These are phyloP conservation scores for Coregonus clupeaformis DNA, from an alignment of 2,113 vertebrate species.

Conservation along the genomic window DNA sequence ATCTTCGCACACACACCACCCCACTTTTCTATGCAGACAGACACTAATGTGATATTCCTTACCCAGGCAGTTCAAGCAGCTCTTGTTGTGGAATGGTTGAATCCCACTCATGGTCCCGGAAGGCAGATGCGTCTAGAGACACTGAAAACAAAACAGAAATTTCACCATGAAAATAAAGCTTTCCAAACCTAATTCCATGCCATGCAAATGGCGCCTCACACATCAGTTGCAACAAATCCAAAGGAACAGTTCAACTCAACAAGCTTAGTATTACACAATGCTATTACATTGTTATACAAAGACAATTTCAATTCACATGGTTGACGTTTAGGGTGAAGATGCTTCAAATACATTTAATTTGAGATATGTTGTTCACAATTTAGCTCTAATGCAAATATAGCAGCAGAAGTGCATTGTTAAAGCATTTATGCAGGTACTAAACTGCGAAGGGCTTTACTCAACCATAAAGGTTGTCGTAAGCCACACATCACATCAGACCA, in stretches of 20 bases:
- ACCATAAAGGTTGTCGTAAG: constrained; percentile 35
- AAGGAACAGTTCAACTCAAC: background rate
- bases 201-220: no score
- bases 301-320: no score
- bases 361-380: no score
- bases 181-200: background rate
- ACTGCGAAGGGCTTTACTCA: constrained; percentile 6
- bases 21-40: background rate
- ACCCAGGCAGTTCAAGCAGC: constrained; percentile 76
- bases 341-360: no score
- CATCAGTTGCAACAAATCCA: background rate
- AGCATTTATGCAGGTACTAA: constrained; percentile 28
- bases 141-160: constrained; percentile 4
- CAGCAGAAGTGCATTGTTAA: no score
- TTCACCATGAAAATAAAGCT: background rate
- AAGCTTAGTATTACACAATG: background rate
- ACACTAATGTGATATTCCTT: constrained; percentile 34
- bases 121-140: constrained; percentile 31
- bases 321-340: no score
- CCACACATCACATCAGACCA: constrained; percentile 11
- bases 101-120: constrained; percentile 70
- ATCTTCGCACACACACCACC: no score
- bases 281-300: no score
- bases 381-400: no score
- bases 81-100: constrained; percentile 75